Conservation (phyloP, 2,113 vertebrate species). For the Scopus umbretta region DNA sequence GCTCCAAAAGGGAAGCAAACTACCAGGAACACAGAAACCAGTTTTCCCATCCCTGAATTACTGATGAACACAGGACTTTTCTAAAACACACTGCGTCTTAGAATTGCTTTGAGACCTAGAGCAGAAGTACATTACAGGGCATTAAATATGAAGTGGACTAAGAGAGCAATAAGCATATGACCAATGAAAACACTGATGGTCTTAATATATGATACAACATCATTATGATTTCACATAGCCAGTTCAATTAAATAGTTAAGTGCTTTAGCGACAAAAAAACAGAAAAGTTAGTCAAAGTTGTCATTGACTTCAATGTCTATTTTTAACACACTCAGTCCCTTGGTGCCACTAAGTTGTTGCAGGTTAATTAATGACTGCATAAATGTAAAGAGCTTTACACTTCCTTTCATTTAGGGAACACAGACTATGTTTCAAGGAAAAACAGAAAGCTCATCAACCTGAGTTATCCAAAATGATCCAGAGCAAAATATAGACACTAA, state of each 20-base stretch:
- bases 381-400: conserved; percentile 25
- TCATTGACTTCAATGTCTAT: conserved; percentile 6
- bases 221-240: not conserved
- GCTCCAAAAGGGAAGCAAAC: not conserved
- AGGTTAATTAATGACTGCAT: conserved; percentile 47
- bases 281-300: conserved; percentile 41
- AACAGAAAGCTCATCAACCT: conserved; percentile 29
- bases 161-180: not conserved
- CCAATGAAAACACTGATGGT: not conserved
- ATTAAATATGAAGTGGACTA: not conserved
- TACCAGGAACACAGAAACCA: not conserved
- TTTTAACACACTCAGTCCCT: conserved; percentile 36
- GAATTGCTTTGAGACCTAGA: not conserved
- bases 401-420: conserved; percentile 7
- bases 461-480: conserved; percentile 3
- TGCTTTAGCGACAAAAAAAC: not conserved
- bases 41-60: not conserved
- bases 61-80: not conserved
- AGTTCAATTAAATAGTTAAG: conserved; percentile 28
- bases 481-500: not conserved
- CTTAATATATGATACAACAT: not conserved
- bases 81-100: not conserved
- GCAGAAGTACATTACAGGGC: not conserved
- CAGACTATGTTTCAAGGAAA: not conserved
- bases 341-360: not conserved